Evolutionary conservation across 2,797 vertebrate genomes (phyloP).

Genomic region (Aotus griseimembra): DNA sequence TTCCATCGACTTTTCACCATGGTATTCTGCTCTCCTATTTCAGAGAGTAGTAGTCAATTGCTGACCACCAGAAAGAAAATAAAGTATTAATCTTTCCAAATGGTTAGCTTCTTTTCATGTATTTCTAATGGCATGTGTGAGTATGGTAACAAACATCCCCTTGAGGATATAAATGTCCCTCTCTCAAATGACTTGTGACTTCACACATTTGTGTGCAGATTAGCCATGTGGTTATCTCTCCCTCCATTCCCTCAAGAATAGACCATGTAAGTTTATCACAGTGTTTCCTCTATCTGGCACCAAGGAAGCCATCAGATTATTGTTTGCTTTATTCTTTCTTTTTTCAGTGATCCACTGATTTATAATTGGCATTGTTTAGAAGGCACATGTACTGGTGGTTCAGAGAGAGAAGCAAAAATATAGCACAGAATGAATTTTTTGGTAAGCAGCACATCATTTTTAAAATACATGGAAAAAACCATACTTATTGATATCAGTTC

Average conservation of each 20-base stretch:
- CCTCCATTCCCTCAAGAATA: neutral
- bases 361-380: neutral
- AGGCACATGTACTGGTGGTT: neutral
- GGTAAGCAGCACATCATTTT: neutral
- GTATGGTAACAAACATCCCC: neutral
- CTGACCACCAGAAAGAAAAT: constrained; percentile 53
- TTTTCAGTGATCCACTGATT: neutral
- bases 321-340: neutral
- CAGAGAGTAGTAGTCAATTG: constrained; percentile 47
- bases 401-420: neutral
- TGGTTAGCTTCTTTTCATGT: constrained; percentile 15
- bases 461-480: neutral
- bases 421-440: neutral
- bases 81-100: constrained; percentile 50
- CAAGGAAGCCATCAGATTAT: neutral
- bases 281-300: neutral
- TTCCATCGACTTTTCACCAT: neutral
- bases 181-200: neutral
- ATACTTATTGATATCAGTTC: neutral
- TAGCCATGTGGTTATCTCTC: no score
- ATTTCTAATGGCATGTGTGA: constrained; percentile 18
- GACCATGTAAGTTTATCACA: neutral
- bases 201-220: neutral
- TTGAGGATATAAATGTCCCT: neutral
- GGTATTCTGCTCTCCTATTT: constrained; percentile 13